phyloP scores from a whole-genome alignment of 2,113 vertebrate species.

The Clarias gariepinus region DNA sequence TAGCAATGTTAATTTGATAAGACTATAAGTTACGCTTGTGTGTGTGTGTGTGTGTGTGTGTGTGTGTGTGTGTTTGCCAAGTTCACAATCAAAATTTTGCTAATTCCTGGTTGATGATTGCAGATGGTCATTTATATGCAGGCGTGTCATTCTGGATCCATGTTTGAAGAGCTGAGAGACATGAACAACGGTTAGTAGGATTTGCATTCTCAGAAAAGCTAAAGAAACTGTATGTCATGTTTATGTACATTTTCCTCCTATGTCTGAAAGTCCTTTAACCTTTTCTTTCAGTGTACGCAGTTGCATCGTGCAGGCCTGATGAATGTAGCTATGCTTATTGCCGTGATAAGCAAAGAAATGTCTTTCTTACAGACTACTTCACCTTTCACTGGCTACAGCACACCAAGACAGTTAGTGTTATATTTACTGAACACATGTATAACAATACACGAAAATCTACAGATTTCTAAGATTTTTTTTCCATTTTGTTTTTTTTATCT shows the following conservation, averaged over 20 bases:
- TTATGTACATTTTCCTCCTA: background rate
- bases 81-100: too few species aligned
- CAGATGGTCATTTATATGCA: conserved; percentile 35
- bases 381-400: background rate
- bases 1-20: too few species aligned
- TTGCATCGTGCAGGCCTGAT: background rate
- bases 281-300: conserved; percentile 20
- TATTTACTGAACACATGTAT: too few species aligned
- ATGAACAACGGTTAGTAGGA: background rate
- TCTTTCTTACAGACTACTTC: conserved; percentile 16
- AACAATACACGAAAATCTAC: too few species aligned
- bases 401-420: background rate
- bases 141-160: conserved; percentile 32
- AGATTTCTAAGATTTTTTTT: too few species aligned
- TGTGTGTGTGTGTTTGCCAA: too few species aligned
- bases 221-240: too few species aligned
- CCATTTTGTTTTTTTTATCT: too few species aligned
- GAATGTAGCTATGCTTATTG: background rate
- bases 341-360: accelerated
- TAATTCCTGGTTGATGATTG: too few species aligned
- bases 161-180: conserved; percentile 3
- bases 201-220: too few species aligned
- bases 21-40: too few species aligned
- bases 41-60: too few species aligned
- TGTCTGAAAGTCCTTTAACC: background rate